phyloP scores from a whole-genome alignment of 2,113 vertebrate genomes.

The Benthochromis sp. region DNA sequence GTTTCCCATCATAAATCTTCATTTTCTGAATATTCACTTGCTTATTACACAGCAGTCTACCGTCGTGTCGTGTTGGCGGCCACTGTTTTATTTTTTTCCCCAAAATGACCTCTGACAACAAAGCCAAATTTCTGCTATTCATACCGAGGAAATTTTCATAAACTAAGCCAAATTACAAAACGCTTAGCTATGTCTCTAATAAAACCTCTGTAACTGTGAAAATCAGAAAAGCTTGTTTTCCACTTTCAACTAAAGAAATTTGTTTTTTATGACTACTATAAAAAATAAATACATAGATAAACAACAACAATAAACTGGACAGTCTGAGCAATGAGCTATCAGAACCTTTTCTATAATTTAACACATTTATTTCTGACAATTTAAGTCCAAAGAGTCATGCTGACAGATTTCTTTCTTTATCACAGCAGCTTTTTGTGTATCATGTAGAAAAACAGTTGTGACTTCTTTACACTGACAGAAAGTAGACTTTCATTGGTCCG shows the following conservation, averaged over 20 bases:
- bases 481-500: neutral
- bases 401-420: neutral
- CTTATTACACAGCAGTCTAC: neutral
- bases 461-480: neutral
- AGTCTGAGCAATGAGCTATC: neutral
- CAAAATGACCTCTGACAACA: neutral
- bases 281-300: neutral
- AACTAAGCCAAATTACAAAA: neutral
- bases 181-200: accelerated
- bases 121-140: neutral
- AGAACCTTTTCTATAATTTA: neutral
- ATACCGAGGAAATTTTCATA: accelerated
- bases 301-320: neutral
- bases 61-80: neutral
- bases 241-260: neutral
- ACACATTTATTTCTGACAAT: neutral
- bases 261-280: neutral
- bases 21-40: neutral
- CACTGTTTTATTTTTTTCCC: neutral
- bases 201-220: neutral
- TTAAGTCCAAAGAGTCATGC: neutral
- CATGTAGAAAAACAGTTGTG: neutral
- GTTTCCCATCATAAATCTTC: neutral
- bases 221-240: neutral
- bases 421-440: neutral